A percentile compares a stretch with the other conserved stretches of the same genome.
Evolutionary conservation across 2,113 vertebrate genomes (phyloP).

Genomic region (Buteo buteo): DNA sequence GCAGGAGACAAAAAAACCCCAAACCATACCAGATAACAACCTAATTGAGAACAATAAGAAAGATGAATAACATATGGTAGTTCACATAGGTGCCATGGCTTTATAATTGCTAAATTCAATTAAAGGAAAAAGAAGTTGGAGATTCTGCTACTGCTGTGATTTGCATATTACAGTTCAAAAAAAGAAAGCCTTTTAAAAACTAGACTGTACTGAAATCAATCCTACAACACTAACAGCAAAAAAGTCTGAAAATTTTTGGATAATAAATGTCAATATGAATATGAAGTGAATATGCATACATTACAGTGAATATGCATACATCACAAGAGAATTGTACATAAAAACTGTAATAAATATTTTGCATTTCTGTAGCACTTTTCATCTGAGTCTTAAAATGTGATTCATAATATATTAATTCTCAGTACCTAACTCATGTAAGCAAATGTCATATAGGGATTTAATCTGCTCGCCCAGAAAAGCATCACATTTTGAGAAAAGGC

Average conservation of each 20-base stretch:
- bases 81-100: constrained; percentile 44
- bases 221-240: not conserved
- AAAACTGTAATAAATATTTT: not conserved
- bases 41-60: constrained; percentile 71
- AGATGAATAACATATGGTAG: constrained; percentile 56
- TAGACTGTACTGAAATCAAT: not conserved
- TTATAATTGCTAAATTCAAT: constrained; percentile 67
- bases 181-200: constrained; percentile 1
- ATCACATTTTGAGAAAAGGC: not conserved
- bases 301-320: not conserved
- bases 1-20: not conserved
- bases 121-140: constrained; percentile 31
- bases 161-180: constrained; percentile 28
- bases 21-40: constrained; percentile 30
- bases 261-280: not conserved
- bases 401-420: not conserved
- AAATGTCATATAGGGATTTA: not conserved
- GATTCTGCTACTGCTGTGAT: constrained; percentile 3
- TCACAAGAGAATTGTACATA: not conserved
- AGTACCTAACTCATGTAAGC: not conserved
- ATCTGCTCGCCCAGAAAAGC: not conserved
- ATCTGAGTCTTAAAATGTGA: not conserved
- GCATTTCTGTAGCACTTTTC: not conserved
- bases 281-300: not conserved
- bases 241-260: not conserved